phyloP scores from a whole-genome alignment of 2,113 vertebrate species.

The Aptenodytes forsteri region DNA sequence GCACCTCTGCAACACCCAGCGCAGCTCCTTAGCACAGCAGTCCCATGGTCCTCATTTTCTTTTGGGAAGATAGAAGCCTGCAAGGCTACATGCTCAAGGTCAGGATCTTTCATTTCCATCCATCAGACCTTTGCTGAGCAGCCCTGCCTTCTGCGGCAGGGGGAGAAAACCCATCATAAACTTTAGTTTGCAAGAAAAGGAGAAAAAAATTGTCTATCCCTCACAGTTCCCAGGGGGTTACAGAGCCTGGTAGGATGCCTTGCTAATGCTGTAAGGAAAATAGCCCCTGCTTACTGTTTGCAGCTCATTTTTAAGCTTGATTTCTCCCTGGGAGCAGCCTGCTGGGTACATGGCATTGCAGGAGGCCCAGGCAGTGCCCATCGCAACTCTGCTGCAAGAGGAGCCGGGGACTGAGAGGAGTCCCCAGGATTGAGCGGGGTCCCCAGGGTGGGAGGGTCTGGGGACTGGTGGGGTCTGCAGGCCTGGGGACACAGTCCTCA shows the following conservation, averaged over 20 bases:
- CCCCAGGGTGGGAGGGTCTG: not conserved
- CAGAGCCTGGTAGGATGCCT: not conserved
- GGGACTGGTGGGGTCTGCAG: not conserved
- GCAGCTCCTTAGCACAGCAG: accelerated
- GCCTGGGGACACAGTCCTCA: not conserved
- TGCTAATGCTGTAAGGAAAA: not conserved
- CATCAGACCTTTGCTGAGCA: not conserved
- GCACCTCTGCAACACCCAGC: not conserved
- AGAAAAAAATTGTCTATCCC: not conserved
- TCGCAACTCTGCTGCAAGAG: too few species aligned
- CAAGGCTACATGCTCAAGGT: not conserved
- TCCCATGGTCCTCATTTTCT: accelerated
- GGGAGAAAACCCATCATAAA: accelerated
- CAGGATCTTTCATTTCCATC: not conserved
- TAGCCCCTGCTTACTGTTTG: not conserved
- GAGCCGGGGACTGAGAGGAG: not conserved
- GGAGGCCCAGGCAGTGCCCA: not conserved
- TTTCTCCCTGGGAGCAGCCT: not conserved
- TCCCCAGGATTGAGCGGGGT: not conserved
- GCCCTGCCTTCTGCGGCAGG: not conserved
- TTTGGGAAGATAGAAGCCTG: not conserved
- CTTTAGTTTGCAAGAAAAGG: not conserved
- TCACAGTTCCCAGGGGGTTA: not conserved
- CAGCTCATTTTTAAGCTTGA: not conserved
- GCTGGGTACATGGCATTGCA: accelerated